These are phyloP conservation scores for Aplysina aerophoba DNA, from an alignment of 37 sponge, comb jelly and placozoan genomes.

Conservation along the genomic window DNA sequence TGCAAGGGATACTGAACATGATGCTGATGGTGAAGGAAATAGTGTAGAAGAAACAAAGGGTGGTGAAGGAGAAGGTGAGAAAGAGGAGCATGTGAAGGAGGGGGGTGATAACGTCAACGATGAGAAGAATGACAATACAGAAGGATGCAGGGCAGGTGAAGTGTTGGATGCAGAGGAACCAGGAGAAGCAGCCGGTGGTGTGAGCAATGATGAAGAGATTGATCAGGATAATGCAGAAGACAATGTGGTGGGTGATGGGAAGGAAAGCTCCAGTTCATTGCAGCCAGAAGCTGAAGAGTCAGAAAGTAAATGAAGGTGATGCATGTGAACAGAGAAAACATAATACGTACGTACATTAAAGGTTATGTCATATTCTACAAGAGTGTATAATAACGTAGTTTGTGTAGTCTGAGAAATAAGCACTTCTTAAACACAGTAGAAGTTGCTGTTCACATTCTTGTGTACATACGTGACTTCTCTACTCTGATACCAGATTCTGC, in stretches of 20 bases:
- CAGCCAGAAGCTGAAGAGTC: too few relatives aligned
- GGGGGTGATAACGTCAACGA: not conserved
- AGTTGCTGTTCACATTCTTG: too few relatives aligned
- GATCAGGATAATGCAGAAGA: not conserved
- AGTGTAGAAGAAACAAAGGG: not conserved
- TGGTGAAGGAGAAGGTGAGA: not conserved
- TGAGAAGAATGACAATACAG: not conserved
- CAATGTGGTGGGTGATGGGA: not conserved
- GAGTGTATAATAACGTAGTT: too few relatives aligned
- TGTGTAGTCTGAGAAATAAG: too few relatives aligned
- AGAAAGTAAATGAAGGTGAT: too few relatives aligned
- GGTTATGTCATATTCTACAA: too few relatives aligned
- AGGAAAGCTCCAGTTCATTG: not conserved
- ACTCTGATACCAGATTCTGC: too few relatives aligned
- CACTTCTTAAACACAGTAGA: too few relatives aligned
- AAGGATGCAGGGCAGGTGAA: conserved; percentile 1
- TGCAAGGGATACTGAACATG: not conserved
- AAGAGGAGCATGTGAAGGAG: too few relatives aligned
- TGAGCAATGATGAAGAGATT: not conserved
- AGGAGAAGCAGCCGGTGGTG: not conserved
- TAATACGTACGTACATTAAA: too few relatives aligned
- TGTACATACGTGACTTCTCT: too few relatives aligned
- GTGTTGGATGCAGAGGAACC: not conserved
- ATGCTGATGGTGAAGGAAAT: not conserved
- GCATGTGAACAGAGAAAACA: too few relatives aligned